Percentiles rank a stretch among this genome's conserved stretches.
Conservation (phyloP, 64 coral and sea anemone genomes). For the Astreopora myriophthalma region DNA sequence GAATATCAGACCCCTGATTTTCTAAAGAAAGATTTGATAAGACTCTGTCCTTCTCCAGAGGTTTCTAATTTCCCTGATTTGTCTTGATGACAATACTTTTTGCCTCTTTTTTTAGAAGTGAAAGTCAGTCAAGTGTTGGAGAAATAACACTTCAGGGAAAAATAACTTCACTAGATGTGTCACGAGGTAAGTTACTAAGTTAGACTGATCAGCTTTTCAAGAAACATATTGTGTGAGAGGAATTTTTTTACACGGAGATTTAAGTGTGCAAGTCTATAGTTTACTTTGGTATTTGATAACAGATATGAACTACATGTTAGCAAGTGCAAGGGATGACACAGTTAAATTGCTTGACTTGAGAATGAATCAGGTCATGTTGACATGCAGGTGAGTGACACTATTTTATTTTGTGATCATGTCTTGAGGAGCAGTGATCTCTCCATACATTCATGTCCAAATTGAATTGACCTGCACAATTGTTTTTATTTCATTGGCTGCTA, state of each 20-base stretch:
- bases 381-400: constrained; percentile 62
- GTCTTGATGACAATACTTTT: background rate
- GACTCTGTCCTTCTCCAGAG: background rate
- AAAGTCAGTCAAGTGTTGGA: constrained; percentile 71
- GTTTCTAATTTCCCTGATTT: background rate
- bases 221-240: no score
- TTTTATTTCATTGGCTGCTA: no score
- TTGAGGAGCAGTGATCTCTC: background rate
- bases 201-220: no score
- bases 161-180: constrained; percentile 93
- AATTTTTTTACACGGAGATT: no score
- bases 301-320: constrained; percentile 90
- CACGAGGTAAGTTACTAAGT: constrained; percentile 68
- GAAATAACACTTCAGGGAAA: constrained; percentile 95
- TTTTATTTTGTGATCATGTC: background rate
- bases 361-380: constrained; percentile 91
- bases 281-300: no score
- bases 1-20: background rate
- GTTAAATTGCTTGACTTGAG: constrained; percentile 89
- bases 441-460: background rate
- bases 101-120: constrained; percentile 61
- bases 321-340: constrained; percentile 92
- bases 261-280: no score
- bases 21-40: background rate
- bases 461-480: no score